Evolutionary conservation across 2,113 vertebrate genomes (phyloP).

Genomic region (Nymphicus hollandicus): DNA sequence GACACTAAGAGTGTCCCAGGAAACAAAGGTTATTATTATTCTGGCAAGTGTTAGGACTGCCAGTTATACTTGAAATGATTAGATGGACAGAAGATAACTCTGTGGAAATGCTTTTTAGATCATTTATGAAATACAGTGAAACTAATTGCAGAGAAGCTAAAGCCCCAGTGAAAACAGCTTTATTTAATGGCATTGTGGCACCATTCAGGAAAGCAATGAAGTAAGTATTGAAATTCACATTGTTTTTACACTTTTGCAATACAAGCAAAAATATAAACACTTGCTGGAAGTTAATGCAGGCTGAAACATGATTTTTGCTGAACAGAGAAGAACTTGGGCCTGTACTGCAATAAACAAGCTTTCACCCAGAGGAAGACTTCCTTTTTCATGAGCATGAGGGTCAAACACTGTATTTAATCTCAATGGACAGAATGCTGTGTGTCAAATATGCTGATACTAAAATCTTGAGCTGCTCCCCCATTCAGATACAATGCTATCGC

Average conservation of each 20-base stretch:
- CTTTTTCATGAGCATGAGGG: fast-evolving
- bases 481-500: fast-evolving
- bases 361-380: background rate
- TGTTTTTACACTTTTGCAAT: background rate
- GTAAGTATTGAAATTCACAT: background rate
- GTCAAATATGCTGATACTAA: background rate
- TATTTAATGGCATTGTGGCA: background rate
- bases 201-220: background rate
- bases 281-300: background rate
- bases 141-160: background rate
- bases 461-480: background rate
- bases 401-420: background rate
- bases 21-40: background rate
- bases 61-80: background rate
- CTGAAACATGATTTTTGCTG: background rate
- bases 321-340: background rate
- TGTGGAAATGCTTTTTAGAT: background rate
- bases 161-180: background rate
- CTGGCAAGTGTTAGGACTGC: background rate
- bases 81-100: background rate
- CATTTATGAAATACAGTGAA: background rate
- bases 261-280: background rate
- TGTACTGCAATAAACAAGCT: background rate
- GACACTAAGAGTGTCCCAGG: background rate
- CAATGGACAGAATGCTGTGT: background rate